A percentile compares a stretch with the other conserved stretches of the same genome.
Evolutionary conservation across 2,113 vertebrate genomes (phyloP).

Genomic region (Australoheros scitulus): DNA sequence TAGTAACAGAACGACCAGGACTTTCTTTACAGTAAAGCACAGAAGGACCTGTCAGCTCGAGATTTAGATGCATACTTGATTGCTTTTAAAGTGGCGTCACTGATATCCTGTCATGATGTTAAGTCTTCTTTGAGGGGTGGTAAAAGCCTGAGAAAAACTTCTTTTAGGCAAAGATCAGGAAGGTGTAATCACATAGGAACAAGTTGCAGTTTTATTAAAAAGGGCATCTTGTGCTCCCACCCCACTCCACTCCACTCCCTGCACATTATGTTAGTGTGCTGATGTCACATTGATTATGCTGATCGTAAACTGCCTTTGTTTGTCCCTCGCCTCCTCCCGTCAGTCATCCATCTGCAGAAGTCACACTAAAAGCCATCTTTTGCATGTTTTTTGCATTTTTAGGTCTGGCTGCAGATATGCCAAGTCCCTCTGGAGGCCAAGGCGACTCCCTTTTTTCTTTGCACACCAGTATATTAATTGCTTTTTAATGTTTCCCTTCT

Average conservation of each 20-base stretch:
- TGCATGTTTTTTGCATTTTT: slow-evolving; percentile 71
- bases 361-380: slow-evolving; percentile 81
- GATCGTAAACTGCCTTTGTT: slow-evolving; percentile 80
- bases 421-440: slow-evolving; percentile 64
- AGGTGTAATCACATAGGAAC: slow-evolving; percentile 46
- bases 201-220: slow-evolving; percentile 64
- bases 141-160: slow-evolving; percentile 64
- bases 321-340: slow-evolving; percentile 68
- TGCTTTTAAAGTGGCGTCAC: slow-evolving; percentile 73
- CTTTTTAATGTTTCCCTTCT: slow-evolving; percentile 82
- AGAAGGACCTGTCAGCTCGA: slow-evolving; percentile 49
- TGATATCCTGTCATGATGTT: slow-evolving; percentile 63
- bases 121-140: slow-evolving; percentile 59
- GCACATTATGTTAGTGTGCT: slow-evolving; percentile 70
- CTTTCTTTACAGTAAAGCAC: slow-evolving; percentile 51
- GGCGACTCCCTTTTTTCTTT: slow-evolving; percentile 43
- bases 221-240: slow-evolving; percentile 39
- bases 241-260: slow-evolving; percentile 40
- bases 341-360: slow-evolving; percentile 73
- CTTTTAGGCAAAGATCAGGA: slow-evolving; percentile 42
- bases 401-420: slow-evolving; percentile 49
- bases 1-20: slow-evolving; percentile 30
- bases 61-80: slow-evolving; percentile 67
- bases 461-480: slow-evolving; percentile 80
- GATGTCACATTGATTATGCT: slow-evolving; percentile 88